Conservation (phyloP, 53 echinoderm and acorn worm species). For the Hippasteria phrygiana region DNA sequence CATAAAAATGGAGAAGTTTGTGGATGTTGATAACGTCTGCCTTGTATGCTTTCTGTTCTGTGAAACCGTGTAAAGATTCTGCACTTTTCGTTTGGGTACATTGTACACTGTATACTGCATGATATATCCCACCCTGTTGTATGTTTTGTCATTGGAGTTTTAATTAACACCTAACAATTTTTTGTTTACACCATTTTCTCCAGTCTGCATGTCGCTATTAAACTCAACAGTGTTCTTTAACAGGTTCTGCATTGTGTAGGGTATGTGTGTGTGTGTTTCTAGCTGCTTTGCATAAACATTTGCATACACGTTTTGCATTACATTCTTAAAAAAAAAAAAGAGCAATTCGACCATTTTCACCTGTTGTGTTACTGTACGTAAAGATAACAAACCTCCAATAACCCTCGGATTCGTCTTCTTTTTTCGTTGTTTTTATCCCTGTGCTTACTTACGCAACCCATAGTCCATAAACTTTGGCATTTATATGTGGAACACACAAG, state of each 20-base stretch:
- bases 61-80: not conserved
- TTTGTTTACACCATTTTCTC: not conserved
- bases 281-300: constrained; percentile 32
- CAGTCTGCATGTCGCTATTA: constrained; percentile 9
- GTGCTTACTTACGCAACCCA: constrained; percentile 65
- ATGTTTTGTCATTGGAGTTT: constrained; percentile 2
- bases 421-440: constrained; percentile 67
- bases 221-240: not conserved
- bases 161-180: not conserved
- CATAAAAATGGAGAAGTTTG: not conserved
- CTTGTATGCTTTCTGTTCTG: not conserved
- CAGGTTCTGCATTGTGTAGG: constrained; percentile 6
- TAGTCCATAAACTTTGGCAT: constrained; percentile 67
- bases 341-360: constrained; percentile 25
- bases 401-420: constrained; percentile 60
- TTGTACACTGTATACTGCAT: constrained; percentile 16
- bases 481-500: constrained; percentile 62
- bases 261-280: not conserved
- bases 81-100: constrained; percentile 26
- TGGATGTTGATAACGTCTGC: not conserved
- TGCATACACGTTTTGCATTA: constrained; percentile 46
- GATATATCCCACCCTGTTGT: not conserved
- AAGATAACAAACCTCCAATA: constrained; percentile 60
- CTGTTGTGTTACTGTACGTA: constrained; percentile 55
- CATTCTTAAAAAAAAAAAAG: constrained; percentile 16